phyloP scores from a whole-genome alignment of 2,113 vertebrate genomes.

The Macquaria ambigua region DNA sequence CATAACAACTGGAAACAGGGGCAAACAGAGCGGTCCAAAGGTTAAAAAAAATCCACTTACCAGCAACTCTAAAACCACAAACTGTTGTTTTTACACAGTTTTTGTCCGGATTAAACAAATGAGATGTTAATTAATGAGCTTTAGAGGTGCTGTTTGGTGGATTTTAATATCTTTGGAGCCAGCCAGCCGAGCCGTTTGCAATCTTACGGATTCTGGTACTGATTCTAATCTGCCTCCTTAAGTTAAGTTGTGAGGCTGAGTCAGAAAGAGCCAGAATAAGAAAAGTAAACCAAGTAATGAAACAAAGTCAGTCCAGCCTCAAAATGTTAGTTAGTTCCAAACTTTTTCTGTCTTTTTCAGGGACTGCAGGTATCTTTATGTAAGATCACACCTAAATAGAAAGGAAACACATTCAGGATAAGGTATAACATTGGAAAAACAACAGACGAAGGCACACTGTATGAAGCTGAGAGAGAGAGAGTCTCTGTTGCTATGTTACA shows the following conservation, averaged over 20 bases:
- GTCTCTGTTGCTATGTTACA: conserved; percentile 53
- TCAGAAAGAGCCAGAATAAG: neutral
- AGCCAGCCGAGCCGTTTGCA: neutral
- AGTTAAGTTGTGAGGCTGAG: neutral
- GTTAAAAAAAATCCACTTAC: neutral
- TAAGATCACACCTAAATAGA: neutral
- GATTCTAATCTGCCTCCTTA: too few relatives aligned
- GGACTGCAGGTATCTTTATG: neutral
- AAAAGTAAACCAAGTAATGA: neutral
- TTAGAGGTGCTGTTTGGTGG: neutral
- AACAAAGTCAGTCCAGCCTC: neutral
- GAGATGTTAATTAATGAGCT: neutral
- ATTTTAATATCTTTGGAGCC: neutral
- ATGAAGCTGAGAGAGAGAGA: neutral
- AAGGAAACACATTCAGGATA: neutral
- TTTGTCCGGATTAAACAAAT: neutral
- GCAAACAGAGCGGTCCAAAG: neutral
- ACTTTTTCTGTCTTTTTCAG: neutral
- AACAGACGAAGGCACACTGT: neutral
- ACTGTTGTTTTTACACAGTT: neutral
- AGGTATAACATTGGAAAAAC: neutral
- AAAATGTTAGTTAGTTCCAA: neutral
- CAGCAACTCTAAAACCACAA: neutral
- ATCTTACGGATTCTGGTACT: too few relatives aligned
- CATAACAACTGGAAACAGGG: neutral